Evolutionary conservation across 2,113 vertebrate species (phyloP).

Genomic region (Myrmecophaga tridactyla): DNA sequence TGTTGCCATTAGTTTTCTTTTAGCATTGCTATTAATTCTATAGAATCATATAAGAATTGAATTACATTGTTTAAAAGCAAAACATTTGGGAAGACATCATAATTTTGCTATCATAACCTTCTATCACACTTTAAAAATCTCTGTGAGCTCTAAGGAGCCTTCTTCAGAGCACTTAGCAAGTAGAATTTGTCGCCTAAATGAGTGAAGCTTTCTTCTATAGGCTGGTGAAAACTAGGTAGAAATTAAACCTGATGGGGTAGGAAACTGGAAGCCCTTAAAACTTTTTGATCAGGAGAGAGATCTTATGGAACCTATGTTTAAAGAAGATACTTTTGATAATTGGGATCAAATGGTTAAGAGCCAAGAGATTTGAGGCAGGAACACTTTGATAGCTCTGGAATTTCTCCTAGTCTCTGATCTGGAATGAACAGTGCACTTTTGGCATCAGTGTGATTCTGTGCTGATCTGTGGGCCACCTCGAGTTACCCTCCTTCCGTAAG

Average conservation of each 20-base stretch:
- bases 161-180: neutral
- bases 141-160: neutral
- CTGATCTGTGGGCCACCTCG: neutral
- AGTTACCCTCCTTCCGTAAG: neutral
- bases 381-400: neutral
- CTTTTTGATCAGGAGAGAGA: neutral
- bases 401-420: neutral
- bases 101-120: slow-evolving; percentile 18
- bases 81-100: neutral
- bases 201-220: neutral
- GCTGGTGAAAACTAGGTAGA: neutral
- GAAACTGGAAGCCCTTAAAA: neutral
- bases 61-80: slow-evolving; percentile 4
- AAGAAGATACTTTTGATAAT: slow-evolving; percentile 3
- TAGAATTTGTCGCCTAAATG: neutral
- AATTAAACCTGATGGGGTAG: neutral
- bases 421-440: neutral
- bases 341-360: neutral
- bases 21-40: neutral
- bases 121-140: neutral
- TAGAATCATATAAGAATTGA: neutral
- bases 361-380: neutral
- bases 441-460: neutral
- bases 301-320: neutral
- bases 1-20: slow-evolving; percentile 18